These are phyloP conservation scores for Mirounga angustirostris DNA, from an alignment of 2,113 vertebrate species.

Conservation along the genomic window DNA sequence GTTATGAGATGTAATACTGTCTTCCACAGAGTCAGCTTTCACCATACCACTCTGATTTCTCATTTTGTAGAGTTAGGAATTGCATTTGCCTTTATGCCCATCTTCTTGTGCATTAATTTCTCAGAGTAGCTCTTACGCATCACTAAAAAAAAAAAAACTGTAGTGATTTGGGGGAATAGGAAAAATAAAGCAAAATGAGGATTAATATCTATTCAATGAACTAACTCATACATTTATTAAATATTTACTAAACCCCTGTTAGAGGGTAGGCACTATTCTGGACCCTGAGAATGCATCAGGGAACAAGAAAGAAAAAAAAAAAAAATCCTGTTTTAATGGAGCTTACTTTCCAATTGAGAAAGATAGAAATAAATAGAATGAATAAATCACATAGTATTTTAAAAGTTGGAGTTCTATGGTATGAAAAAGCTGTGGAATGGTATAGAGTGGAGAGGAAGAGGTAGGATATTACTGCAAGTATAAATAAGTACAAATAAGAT, in stretches of 20 bases:
- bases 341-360: background rate
- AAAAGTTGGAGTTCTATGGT: background rate
- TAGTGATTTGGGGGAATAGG: background rate
- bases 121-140: background rate
- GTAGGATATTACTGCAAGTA: background rate
- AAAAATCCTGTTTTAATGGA: background rate
- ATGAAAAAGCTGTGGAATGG: background rate
- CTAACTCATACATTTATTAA: background rate
- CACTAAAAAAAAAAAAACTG: background rate
- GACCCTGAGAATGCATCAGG: background rate
- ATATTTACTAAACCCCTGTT: background rate
- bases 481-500: background rate
- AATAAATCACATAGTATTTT: background rate
- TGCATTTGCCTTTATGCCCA: constrained; percentile 10
- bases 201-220: too few relatives aligned
- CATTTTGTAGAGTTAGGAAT: constrained; percentile 16
- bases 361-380: background rate
- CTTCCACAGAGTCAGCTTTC: background rate
- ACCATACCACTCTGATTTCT: background rate
- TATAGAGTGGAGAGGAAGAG: background rate
- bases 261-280: background rate
- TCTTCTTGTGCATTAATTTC: background rate
- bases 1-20: background rate
- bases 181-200: background rate
- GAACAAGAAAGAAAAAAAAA: background rate